Percentiles rank a stretch among this genome's conserved stretches.
phyloP scores from a whole-genome alignment of 37 sponge, comb jelly and placozoan species.

The Crambe crambe region DNA sequence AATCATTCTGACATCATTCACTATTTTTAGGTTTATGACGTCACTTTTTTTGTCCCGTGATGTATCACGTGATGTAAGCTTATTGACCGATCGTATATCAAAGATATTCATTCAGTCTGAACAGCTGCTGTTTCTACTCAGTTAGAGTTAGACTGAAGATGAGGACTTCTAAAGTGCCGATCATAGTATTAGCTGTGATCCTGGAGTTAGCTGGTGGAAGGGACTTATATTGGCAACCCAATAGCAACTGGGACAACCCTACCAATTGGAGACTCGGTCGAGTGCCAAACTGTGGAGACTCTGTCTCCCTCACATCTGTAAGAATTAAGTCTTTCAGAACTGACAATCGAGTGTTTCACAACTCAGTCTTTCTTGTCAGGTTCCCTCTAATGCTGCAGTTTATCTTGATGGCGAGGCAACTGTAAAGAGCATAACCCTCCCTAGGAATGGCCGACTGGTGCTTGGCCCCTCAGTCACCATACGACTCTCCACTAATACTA shows the following conservation, averaged over 20 bases:
- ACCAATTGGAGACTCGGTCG: slow-evolving; percentile 58
- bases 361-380: background rate
- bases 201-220: slow-evolving; percentile 27
- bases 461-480: slow-evolving; percentile 28
- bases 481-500: slow-evolving; percentile 17
- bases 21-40: too few species aligned
- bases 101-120: too few species aligned
- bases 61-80: too few species aligned
- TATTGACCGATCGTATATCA: too few species aligned
- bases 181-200: background rate
- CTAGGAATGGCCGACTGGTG: slow-evolving; percentile 38
- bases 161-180: too few species aligned
- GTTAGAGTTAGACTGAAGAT: too few species aligned
- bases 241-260: slow-evolving; percentile 61
- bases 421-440: slow-evolving; percentile 43
- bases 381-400: slow-evolving; percentile 11
- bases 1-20: too few species aligned
- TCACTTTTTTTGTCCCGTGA: too few species aligned
- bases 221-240: slow-evolving; percentile 49
- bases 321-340: background rate
- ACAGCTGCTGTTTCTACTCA: too few species aligned
- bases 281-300: slow-evolving; percentile 39
- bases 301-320: slow-evolving; percentile 33
- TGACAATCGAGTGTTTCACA: background rate
- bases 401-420: slow-evolving; percentile 24